Percentiles rank a stretch among this genome's conserved stretches.
Conservation (phyloP, 1,140 invertebrate genomes). For the Bombus breviceps region DNA sequence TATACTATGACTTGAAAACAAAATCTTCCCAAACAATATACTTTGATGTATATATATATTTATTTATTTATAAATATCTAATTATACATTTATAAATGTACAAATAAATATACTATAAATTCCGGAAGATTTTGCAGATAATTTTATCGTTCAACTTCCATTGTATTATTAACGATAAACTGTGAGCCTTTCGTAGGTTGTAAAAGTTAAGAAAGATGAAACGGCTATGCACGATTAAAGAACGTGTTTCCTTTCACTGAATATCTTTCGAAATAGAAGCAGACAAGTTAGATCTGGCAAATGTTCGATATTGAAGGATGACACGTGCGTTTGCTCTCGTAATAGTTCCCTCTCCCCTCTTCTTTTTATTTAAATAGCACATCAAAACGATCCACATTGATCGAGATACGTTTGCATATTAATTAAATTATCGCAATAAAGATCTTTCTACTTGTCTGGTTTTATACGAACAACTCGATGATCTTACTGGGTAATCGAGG, state of each 20-base stretch:
- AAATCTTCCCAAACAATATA: too few relatives aligned
- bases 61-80: too few relatives aligned
- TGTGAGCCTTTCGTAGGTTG: background rate
- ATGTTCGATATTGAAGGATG: background rate
- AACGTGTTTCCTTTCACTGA: slow-evolving; percentile 69
- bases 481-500: too few relatives aligned
- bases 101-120: background rate
- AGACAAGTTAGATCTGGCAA: slow-evolving; percentile 9
- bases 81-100: too few relatives aligned
- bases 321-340: background rate
- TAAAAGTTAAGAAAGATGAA: slow-evolving; percentile 47
- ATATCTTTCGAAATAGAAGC: slow-evolving; percentile 61
- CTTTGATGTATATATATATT: too few relatives aligned
- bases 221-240: slow-evolving; percentile 26
- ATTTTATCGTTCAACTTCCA: background rate
- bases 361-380: background rate
- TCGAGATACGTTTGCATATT: background rate
- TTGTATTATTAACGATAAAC: background rate
- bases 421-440: slow-evolving; percentile 7
- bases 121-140: background rate
- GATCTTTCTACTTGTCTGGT: background rate
- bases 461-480: background rate
- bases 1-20: too few relatives aligned
- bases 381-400: background rate
- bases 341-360: background rate